These are phyloP conservation scores for Cyclopterus lumpus DNA, from an alignment of 2,797 vertebrate genomes.

Conservation along the genomic window DNA sequence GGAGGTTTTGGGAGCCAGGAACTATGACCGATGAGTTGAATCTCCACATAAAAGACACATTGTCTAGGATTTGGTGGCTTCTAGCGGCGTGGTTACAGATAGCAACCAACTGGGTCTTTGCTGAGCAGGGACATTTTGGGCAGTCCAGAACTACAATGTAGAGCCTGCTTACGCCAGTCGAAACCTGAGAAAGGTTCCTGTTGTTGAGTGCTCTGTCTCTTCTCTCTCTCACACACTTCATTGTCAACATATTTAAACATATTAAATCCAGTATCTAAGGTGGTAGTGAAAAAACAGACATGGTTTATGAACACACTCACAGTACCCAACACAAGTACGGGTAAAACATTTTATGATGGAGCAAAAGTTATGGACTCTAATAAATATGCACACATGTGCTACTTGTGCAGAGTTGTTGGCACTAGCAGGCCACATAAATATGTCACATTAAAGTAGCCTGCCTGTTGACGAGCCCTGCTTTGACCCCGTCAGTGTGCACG, in stretches of 20 bases:
- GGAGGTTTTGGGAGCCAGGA: neutral
- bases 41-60: neutral
- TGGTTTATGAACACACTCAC: constrained; percentile 75
- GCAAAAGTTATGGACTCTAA: constrained; percentile 79
- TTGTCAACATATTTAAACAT: constrained; percentile 17
- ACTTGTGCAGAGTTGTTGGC: constrained; percentile 81
- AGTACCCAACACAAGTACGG: constrained; percentile 66
- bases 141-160: neutral
- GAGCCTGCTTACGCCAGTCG: neutral
- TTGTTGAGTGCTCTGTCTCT: neutral
- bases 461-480: constrained; percentile 80
- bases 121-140: neutral
- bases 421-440: constrained; percentile 83
- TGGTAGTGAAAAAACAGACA: constrained; percentile 47
- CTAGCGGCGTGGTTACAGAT: neutral
- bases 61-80: neutral
- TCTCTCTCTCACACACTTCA: neutral
- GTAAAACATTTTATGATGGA: constrained; percentile 79
- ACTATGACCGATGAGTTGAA: neutral
- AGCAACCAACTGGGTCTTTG: neutral
- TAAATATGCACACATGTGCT: constrained; percentile 83
- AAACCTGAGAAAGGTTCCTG: neutral
- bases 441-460: constrained; percentile 82
- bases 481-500: constrained; percentile 74
- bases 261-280: constrained; percentile 41